Conservation (phyloP, 2,888 invertebrate genomes). For the Acanthococcus lagerstroemiae region DNA sequence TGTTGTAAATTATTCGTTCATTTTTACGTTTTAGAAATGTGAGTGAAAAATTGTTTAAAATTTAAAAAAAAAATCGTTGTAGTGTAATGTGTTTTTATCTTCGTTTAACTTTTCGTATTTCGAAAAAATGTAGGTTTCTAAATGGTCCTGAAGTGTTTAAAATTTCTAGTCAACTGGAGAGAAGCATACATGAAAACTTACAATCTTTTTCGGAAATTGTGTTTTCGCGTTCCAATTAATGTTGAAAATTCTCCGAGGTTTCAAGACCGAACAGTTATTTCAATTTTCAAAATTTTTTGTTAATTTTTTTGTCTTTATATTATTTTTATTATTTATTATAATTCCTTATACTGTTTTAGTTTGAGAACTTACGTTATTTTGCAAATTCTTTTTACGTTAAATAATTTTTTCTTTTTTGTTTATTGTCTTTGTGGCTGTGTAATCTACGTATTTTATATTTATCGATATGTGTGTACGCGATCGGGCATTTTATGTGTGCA, state of each 20-base stretch:
- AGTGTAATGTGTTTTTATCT: too few species aligned
- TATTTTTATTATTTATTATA: constrained; percentile 1
- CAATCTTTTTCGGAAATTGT: too few species aligned
- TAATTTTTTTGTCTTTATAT: constrained; percentile 17
- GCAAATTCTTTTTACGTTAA: constrained; percentile 26
- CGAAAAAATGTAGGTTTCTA: too few species aligned
- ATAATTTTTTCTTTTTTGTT: constrained; percentile 25
- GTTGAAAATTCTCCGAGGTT: not conserved
- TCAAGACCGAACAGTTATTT: constrained; percentile 3
- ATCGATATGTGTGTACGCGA: constrained; percentile 26
- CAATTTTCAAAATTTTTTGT: constrained; percentile 1
- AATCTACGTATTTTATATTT: constrained; percentile 24
- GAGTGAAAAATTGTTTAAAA: not conserved
- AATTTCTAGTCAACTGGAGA: too few species aligned
- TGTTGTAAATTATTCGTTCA: constrained; percentile 14
- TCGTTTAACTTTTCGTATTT: not conserved
- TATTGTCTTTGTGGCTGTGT: constrained; percentile 30
- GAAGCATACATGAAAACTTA: too few species aligned
- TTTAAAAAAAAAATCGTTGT: not conserved
- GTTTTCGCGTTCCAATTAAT: too few species aligned
- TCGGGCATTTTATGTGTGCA: constrained; percentile 21
- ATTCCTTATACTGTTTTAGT: constrained; percentile 12
- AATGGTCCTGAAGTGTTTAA: too few species aligned
- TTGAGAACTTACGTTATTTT: constrained; percentile 17
- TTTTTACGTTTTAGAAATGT: not conserved